Base-by-base conservation (phyloP, 2,113 vertebrate genomes). In the Antigone vipio region DNA sequence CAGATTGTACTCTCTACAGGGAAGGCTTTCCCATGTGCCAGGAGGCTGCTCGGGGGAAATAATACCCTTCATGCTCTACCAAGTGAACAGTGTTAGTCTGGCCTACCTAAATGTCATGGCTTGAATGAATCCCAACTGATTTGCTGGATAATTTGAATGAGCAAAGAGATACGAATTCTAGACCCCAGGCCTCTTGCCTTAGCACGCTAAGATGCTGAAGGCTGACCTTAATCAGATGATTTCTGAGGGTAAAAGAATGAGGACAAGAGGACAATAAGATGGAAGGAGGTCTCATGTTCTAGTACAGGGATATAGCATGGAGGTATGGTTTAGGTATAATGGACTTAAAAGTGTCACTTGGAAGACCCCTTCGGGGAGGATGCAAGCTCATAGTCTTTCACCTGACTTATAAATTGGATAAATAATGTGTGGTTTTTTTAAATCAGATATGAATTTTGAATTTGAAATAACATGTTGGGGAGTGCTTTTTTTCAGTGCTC, bases 361-460 rank as follows among this genome's bases (percentile, higher is more conserved):
- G 71, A 85, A 83, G 38, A 85, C 3, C 4, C 6, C 12, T 82
- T 66, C 3, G 1, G 19, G 8, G 12, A 76, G 7, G 17, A 82
- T 32, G 21, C 12, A 60, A 53, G 20, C 18, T 85, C 22, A n/a
- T 12, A 45, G 42, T 19, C 49, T 92, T 85, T 92, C 71, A 47
- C 5, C 15, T 92, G 50, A 15, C 15, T 59, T 73, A 86, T 77
- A 73, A 81, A 77, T 30, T 58, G 15, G 17, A 35, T 56, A 74
- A 91, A 93, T 44, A 44, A n/a, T 12, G 2, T 44, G 34, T 75
- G 15, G 86, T 90, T 72, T 60, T 94, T 82, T 91, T 53, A 91
- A 92, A 95, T 27, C 40, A 79, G 27, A 34, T 73, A 79, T 20
- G 11, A 94, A 62, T 85, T 96, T 78, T 93, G 22, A 32, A 80